Conservation (phyloP, 2,888 invertebrate species). For the Ditula angustiorana region DNA sequence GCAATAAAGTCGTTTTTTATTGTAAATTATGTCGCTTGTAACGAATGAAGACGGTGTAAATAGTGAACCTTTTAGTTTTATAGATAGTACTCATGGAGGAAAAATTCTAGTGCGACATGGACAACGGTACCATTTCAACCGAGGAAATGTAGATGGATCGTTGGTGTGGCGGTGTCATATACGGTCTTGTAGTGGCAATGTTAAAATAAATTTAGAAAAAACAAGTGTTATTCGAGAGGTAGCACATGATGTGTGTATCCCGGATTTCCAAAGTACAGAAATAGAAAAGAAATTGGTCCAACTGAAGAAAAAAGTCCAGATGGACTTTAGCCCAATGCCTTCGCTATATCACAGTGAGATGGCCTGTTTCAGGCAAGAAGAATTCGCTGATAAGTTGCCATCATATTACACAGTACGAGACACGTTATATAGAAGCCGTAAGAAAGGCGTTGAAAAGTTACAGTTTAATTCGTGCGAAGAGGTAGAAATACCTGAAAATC, state of each 20-base stretch:
- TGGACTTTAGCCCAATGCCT: constrained; percentile 9
- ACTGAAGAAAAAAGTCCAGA: constrained; percentile 6
- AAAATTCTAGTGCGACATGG: background rate
- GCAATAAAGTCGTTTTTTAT: background rate
- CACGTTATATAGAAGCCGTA: constrained; percentile 9
- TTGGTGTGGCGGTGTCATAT: constrained; percentile 10
- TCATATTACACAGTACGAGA: constrained; percentile 6
- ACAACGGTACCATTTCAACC: constrained; percentile 3
- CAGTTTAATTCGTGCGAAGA: constrained; percentile 12
- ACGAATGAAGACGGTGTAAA: background rate
- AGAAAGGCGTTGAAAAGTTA: background rate
- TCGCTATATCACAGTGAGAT: constrained; percentile 8
- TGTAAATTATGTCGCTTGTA: constrained; percentile 6
- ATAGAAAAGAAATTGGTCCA: constrained; percentile 11
- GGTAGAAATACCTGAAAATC: constrained; percentile 4
- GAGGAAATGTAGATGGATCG: constrained; percentile 9
- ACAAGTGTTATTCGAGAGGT: constrained; percentile 1
- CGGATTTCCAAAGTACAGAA: constrained; percentile 3
- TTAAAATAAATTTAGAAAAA: constrained; percentile 10
- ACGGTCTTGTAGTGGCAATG: constrained; percentile 11
- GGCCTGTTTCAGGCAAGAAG: constrained; percentile 10
- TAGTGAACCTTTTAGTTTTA: constrained; percentile 8
- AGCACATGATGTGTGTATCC: constrained; percentile 10
- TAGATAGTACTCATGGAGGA: constrained; percentile 6
- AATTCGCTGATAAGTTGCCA: constrained; percentile 9